Conservation (phyloP, 2,113 vertebrate species). For the Accipiter cooperii region DNA sequence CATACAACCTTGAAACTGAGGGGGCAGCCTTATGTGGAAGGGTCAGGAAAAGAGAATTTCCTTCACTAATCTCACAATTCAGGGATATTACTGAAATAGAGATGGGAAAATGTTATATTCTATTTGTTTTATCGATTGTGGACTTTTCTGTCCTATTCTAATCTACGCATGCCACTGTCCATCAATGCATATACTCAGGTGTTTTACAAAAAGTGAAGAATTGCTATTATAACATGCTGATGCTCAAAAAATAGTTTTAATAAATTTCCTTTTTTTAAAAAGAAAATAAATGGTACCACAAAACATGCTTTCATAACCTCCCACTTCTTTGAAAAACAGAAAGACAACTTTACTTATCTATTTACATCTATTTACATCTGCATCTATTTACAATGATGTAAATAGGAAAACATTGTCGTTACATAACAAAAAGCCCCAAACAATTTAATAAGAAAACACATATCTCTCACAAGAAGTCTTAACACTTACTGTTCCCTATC, state of each 20-base stretch:
- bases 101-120: neutral
- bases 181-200: neutral
- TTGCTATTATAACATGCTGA: neutral
- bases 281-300: neutral
- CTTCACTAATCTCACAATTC: neutral
- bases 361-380: too few species aligned
- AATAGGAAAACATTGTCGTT: neutral
- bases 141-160: neutral
- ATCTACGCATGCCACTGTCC: fast-evolving
- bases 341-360: neutral
- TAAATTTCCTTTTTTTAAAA: neutral
- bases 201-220: neutral
- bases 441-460: neutral
- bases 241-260: neutral
- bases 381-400: neutral
- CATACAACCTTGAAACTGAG: neutral
- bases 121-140: neutral
- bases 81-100: neutral
- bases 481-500: neutral
- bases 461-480: neutral
- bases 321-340: neutral
- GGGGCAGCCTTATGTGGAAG: neutral
- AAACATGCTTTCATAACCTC: neutral
- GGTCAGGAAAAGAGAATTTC: neutral
- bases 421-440: neutral